Evolutionary conservation across 2,113 vertebrate species (phyloP), one percentile per base, ranked within the genome.

Genomic region (Zingel zingel): DNA sequence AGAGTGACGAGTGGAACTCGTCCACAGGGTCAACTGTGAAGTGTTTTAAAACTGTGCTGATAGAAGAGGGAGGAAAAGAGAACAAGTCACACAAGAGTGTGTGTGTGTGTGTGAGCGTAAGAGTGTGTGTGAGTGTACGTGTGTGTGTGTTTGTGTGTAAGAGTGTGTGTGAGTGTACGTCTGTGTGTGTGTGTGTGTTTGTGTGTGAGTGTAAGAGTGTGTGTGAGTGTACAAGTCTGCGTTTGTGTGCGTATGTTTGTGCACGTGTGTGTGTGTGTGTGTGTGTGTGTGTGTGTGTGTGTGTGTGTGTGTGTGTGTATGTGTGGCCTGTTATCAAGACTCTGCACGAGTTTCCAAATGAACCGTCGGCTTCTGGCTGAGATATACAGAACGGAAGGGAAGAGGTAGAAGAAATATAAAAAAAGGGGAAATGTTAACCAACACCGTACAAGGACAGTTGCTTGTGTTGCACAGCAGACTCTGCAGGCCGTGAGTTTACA

Each of bases 321-420:
- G 59, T 73, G 74, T 39, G 59, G 74, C 79, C 51, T 81, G 87
- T 92, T 94, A 94, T 95, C 92, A 89, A 86, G 86, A 67, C 79
- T 65, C 25, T 64, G 74, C 91, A 93, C 6, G 16, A 84, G 88
- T 87, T 90, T 88, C 82, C 77, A 89, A 89, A 86, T 33, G 80
- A 93, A 91, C 88, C 43, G 89, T 76, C 86, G 83, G 83, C 74
- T 83, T 89, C 88, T 90, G 86, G 82, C 65, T 80, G 39, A 82
- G 85, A 91, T 81, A 82, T 62, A 65, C 54, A 78, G 21, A 77
- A 56, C 36, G 69, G 81, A 87, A 64, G 6, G 74, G 74, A 89
- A 87, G 83, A 86, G 82, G 85, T 56, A 10, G 68, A 81, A 79
- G 19, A 74, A 27, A 54, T 6, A 14, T 43, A 48, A 23, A 71